Evolutionary conservation across 2,113 vertebrate genomes (phyloP).

Genomic region (Strix aluco): DNA sequence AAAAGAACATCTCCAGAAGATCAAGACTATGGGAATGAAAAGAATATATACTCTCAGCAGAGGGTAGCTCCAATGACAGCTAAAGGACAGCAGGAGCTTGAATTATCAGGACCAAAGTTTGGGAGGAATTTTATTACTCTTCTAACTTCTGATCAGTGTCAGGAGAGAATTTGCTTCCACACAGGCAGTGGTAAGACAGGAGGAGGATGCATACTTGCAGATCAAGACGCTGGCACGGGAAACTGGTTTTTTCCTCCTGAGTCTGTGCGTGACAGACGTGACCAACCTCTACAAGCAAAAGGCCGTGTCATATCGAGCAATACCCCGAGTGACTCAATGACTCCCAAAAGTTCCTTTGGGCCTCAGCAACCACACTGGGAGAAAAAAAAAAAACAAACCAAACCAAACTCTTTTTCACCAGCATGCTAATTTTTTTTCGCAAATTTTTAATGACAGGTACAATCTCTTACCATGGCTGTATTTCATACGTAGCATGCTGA

Average conservation of each 20-base stretch:
- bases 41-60: background rate
- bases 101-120: background rate
- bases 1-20: background rate
- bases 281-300: background rate
- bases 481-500: background rate
- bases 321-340: background rate
- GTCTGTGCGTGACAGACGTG: fast-evolving
- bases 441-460: background rate
- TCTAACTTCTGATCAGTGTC: background rate
- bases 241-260: background rate
- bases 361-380: background rate
- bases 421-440: fast-evolving
- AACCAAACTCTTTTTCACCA: background rate
- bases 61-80: background rate
- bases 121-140: background rate
- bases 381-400: background rate
- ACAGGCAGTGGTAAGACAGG: background rate
- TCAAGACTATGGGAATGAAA: background rate
- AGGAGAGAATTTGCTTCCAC: background rate
- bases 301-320: fast-evolving
- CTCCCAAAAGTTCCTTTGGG: background rate
- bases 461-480: no score
- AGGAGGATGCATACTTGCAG: background rate
- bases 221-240: background rate
- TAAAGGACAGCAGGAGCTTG: background rate